Percentiles rank a stretch among this genome's conserved stretches.
phyloP scores from a whole-genome alignment of 2,888 invertebrate genomes.

The Nemotelus pantherinus region DNA sequence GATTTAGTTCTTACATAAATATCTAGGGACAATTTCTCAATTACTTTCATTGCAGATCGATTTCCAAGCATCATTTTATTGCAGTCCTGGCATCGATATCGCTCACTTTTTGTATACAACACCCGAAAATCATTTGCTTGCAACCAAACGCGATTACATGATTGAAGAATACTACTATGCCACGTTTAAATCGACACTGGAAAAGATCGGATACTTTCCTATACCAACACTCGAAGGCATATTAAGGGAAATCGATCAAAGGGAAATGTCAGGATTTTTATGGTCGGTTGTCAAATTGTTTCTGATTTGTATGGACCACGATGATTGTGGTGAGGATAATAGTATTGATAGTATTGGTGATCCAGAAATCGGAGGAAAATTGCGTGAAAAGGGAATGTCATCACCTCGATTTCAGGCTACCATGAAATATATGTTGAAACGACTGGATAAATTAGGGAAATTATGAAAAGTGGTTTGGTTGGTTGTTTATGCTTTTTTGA shows the following conservation, averaged over 20 bases:
- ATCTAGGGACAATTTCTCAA: background rate
- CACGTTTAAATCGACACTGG: slow-evolving; percentile 51
- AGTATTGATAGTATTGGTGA: slow-evolving; percentile 39
- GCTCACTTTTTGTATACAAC: slow-evolving; percentile 64
- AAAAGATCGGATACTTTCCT: slow-evolving; percentile 48
- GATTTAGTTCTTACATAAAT: background rate
- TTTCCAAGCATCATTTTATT: slow-evolving; percentile 62
- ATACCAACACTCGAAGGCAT: slow-evolving; percentile 51
- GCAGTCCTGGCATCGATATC: slow-evolving; percentile 62
- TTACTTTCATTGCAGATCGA: slow-evolving; percentile 57
- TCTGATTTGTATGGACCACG: slow-evolving; percentile 50
- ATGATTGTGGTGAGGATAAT: slow-evolving; percentile 47
- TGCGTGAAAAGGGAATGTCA: slow-evolving; percentile 4
- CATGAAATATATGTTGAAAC: slow-evolving; percentile 58
- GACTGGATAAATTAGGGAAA: slow-evolving; percentile 57
- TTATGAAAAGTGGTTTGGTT: background rate
- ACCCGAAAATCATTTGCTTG: slow-evolving; percentile 57
- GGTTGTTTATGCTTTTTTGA: background rate
- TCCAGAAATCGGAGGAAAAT: slow-evolving; percentile 4
- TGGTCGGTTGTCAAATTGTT: slow-evolving; percentile 51
- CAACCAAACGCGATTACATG: slow-evolving; percentile 55
- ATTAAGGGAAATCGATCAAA: slow-evolving; percentile 49
- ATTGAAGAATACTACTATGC: slow-evolving; percentile 51
- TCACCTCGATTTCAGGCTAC: slow-evolving; percentile 59
- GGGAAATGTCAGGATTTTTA: slow-evolving; percentile 52